A percentile compares a stretch with the other conserved stretches of the same genome.
Conservation (phyloP, 2,113 vertebrate species). For the Pseudolaguvia tuberculata region DNA sequence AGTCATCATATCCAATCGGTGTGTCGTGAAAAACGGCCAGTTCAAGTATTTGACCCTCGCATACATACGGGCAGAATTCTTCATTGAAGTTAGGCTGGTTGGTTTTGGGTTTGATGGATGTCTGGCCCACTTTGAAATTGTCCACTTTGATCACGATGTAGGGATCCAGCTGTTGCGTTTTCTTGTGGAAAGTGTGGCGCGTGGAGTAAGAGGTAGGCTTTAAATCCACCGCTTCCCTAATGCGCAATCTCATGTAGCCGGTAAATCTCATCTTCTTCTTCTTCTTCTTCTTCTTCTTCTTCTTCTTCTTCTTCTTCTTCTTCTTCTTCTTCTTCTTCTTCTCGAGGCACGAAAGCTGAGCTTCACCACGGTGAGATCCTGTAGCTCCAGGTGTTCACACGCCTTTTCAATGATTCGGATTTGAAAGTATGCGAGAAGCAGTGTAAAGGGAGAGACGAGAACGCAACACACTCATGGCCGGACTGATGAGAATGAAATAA, state of each 20-base stretch:
- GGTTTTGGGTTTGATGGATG: constrained; percentile 87
- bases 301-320: no score
- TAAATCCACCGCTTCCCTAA: constrained; percentile 86
- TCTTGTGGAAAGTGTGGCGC: constrained; percentile 85
- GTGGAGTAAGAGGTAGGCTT: constrained; percentile 88
- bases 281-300: no score
- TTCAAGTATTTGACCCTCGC: constrained; percentile 80
- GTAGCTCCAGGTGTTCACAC: background rate
- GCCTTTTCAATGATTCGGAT: background rate
- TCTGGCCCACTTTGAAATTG: constrained; percentile 86
- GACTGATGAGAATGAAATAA: background rate
- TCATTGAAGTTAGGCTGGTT: constrained; percentile 89
- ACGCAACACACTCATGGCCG: constrained; percentile 16
- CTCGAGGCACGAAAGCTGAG: background rate
- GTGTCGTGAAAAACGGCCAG: constrained; percentile 92
- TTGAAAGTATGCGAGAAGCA: background rate
- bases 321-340: no score
- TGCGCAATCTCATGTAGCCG: constrained; percentile 85
- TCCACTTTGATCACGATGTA: constrained; percentile 94
- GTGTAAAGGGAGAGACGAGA: background rate
- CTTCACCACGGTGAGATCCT: background rate
- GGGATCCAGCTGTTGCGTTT: constrained; percentile 77
- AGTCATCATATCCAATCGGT: constrained; percentile 93
- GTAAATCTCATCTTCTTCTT: constrained; percentile 83
- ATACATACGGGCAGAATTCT: constrained; percentile 83